Base-by-base conservation (phyloP, 2,113 vertebrate species). In the Carassius gibelio region DNA sequence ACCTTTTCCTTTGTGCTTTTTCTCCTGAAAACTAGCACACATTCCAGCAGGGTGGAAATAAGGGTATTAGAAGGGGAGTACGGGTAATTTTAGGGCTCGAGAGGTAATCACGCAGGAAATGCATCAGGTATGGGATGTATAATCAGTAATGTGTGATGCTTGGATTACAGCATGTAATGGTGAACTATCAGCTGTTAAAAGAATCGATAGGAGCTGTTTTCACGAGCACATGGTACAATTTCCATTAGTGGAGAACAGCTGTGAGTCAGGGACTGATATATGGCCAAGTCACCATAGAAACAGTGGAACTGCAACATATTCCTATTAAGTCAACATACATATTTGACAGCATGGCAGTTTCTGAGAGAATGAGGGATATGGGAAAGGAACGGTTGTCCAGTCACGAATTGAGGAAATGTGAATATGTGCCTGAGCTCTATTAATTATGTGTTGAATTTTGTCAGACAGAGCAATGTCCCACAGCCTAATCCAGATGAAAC, bases 211-310 rank as follows among this genome's bases (percentile, higher is more conserved):
- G 57, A 36, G 48, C 30, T 74, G 62, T 84, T 75, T 82, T 50
- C 45, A 50, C 13, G 4, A 55, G 48, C 52, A 42, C 74, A 68
- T 76, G 81, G 78, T 83, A 82, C 81, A 88, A 76, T 87, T 80
- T 52, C 76, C 84, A 19, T 87, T 75, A 85, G 79, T 68, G 86
- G 71, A 90, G 85, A 87, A 85, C 85, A 90, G 83, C 66, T 88
- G 80, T 87, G 89, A 86, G 59, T 87, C 85, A 80, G 72, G 10
- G 19, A 42, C 26, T 91, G 87, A 84, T 71, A 72, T 85, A 87
- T n/a, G 76, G 84, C 55, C 59, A 86, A 14, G 89, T 92, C 91
- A 78, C 91, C 89, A 91, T 92, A 85, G 92, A 90, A 93, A 92
- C 93, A 75, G 88, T 82, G 10, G 50, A 36, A 75, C 74, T 86